phyloP scores from a whole-genome alignment of 2,797 vertebrate genomes.

The Neosalanx taihuensis region DNA sequence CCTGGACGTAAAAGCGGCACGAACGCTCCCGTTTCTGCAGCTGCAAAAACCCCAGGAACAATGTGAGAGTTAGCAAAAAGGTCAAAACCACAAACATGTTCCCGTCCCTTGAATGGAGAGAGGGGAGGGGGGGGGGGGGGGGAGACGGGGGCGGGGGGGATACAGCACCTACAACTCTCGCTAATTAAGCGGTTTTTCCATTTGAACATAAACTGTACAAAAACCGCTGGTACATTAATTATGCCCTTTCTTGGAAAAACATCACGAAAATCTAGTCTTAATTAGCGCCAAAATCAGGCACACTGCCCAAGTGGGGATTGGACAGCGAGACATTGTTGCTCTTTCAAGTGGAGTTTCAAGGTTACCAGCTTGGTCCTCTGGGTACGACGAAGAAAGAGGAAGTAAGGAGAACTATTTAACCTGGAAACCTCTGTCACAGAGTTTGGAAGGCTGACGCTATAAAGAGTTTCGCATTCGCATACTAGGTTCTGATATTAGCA shows the following conservation, averaged over 20 bases:
- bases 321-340: slow-evolving; percentile 23
- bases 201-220: slow-evolving; percentile 24
- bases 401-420: slow-evolving; percentile 25
- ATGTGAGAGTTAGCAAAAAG: slow-evolving; percentile 48
- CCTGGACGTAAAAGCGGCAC: slow-evolving; percentile 99
- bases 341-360: slow-evolving; percentile 36
- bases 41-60: slow-evolving; percentile 80
- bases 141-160: slow-evolving; percentile 27
- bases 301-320: slow-evolving; percentile 32
- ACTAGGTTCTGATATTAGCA: slow-evolving; percentile 21
- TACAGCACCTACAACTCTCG: slow-evolving; percentile 6
- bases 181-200: slow-evolving; percentile 13
- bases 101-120: slow-evolving; percentile 51
- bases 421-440: slow-evolving; percentile 22
- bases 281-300: slow-evolving; percentile 45
- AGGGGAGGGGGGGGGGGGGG: slow-evolving; percentile 50
- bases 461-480: slow-evolving; percentile 26
- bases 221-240: slow-evolving; percentile 31
- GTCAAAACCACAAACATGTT: slow-evolving; percentile 51
- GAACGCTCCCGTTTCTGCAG: slow-evolving; percentile 99
- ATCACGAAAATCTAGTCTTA: slow-evolving; percentile 35
- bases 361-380: slow-evolving; percentile 27
- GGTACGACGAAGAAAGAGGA: slow-evolving; percentile 15
- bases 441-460: slow-evolving; percentile 7
- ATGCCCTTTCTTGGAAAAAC: slow-evolving; percentile 27